Conservation (phyloP, 2,113 vertebrate genomes). For the Eptatretus burgeri region DNA sequence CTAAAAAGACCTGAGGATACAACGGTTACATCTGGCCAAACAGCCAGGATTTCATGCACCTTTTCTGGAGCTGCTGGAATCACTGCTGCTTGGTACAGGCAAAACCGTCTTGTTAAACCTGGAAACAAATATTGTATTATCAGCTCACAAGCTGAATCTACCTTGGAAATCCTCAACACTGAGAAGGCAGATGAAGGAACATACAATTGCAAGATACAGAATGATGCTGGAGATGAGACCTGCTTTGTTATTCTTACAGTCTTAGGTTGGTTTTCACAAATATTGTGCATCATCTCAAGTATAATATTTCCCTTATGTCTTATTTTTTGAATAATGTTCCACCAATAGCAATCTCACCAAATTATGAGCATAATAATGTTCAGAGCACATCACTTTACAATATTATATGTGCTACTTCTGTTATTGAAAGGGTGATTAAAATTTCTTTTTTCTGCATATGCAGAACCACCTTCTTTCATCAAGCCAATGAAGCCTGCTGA, state of each 20-base stretch:
- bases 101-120: background rate
- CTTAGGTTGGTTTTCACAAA: too few relatives aligned
- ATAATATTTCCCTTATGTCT: too few relatives aligned
- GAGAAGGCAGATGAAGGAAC: conserved; percentile 6
- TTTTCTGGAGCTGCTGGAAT: conserved; percentile 1
- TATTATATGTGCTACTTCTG: too few relatives aligned
- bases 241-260: background rate
- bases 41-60: background rate
- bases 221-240: background rate
- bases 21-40: background rate
- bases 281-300: too few relatives aligned
- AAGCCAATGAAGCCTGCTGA: background rate
- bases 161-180: background rate
- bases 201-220: conserved; percentile 3
- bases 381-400: too few relatives aligned
- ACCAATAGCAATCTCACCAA: too few relatives aligned
- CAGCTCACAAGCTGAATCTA: conserved; percentile 5
- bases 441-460: too few relatives aligned
- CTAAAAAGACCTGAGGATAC: background rate
- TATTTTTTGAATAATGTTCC: too few relatives aligned
- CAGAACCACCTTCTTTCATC: conserved; percentile 1
- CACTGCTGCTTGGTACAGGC: background rate
- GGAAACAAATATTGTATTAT: background rate
- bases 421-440: too few relatives aligned
- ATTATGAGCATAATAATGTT: too few relatives aligned